Evolutionary conservation across 1,140 invertebrate species (phyloP), one percentile per base, ranked within the genome.

Genomic region (Drosophila paulistorum): DNA sequence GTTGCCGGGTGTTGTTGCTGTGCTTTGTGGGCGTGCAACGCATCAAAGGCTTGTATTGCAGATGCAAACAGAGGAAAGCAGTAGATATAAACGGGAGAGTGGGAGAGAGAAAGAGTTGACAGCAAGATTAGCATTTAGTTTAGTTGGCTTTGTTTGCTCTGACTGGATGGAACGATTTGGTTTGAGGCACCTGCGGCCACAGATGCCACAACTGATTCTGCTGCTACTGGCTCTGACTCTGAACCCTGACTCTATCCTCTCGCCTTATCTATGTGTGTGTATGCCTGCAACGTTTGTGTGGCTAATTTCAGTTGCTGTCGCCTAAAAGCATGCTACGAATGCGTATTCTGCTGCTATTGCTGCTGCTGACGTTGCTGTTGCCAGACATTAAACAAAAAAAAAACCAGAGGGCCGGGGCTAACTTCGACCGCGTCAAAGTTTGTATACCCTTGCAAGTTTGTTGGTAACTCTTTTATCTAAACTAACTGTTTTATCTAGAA

Each of bases 61-160:
- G 65, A 60, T 48, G 70, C 30, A 65, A 72, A 58, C 60, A 26
- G 10, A 48, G 33, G 45, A 42, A 55, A 9, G 30, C 17, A 17
- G 17, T 13, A 9, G 13, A 37, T 37, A 7, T 9, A 17, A 42
- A 14, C 3, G 30, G 41, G 13, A 14, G 26, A 9, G 37, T 23
- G 14, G 39, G 9, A 57, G 26, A 13, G 14, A 37, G 41, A 37
- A 10, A 37, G 33, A 65, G 39, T 30, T 54, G 69, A 62, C 74
- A 65, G 65, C 74, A 64, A 58, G 65, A 83, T 83, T 79, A 79
- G 54, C 68, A 83, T 83, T 83, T 64, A 83, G 57, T 79, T 83
- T 79, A 82, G 79, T 82, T 83, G 68, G 65, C 65, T 81, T 74
- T 77, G 68, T 62, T 70, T 59, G 74, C 74, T 72, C 30, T 45